Conservation (phyloP, 2,888 invertebrate species). For the Agrotis ipsilon region DNA sequence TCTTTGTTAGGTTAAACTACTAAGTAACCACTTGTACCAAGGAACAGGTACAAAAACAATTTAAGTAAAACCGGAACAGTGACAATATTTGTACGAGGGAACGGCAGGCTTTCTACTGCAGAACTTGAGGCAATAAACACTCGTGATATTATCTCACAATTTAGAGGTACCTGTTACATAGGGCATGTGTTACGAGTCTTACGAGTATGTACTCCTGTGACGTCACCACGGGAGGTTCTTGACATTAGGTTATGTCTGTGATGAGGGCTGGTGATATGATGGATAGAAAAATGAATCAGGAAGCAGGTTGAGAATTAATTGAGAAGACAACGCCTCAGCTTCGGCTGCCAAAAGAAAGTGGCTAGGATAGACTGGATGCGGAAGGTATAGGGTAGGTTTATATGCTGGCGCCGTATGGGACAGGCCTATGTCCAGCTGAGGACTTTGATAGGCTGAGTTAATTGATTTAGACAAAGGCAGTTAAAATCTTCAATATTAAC, state of each 20-base stretch:
- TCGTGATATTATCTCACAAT: constrained; percentile 52
- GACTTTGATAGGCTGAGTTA: too few species aligned
- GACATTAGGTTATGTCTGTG: constrained; percentile 21
- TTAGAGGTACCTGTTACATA: constrained; percentile 44
- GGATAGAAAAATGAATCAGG: neutral
- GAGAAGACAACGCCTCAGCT: too few species aligned
- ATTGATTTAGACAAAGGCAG: too few species aligned
- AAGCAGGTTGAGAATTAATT: neutral
- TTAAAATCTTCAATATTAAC: too few species aligned
- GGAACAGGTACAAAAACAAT: constrained; percentile 17
- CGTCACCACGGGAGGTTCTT: constrained; percentile 50
- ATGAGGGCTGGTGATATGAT: constrained; percentile 20
- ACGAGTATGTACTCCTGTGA: constrained; percentile 34
- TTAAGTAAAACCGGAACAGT: constrained; percentile 42
- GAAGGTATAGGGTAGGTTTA: too few species aligned
- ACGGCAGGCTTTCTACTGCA: constrained; percentile 48
- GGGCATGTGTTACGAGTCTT: constrained; percentile 43
- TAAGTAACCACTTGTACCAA: neutral
- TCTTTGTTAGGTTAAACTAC: too few species aligned
- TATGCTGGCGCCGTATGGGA: too few species aligned
- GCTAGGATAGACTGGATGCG: too few species aligned
- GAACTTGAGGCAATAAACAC: constrained; percentile 55
- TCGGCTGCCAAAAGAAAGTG: too few species aligned
- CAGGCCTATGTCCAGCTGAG: too few species aligned
- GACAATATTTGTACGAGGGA: constrained; percentile 48